Percentiles rank a stretch among this genome's conserved stretches.
Evolutionary conservation across 2,113 vertebrate genomes (phyloP).

Genomic region (Struthio camelus): DNA sequence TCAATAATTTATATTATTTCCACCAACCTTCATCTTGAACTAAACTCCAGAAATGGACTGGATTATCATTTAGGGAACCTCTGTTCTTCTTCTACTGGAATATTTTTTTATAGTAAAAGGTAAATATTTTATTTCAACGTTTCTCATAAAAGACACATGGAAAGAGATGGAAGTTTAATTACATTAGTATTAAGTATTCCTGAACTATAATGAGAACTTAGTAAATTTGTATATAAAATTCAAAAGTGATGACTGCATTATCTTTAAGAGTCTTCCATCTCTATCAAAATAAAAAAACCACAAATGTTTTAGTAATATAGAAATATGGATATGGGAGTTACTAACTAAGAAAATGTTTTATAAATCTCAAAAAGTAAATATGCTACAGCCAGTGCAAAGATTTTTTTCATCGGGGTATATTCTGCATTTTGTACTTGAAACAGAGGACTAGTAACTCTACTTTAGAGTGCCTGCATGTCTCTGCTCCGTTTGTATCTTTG

Average conservation of each 20-base stretch:
- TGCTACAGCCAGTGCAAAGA: not conserved
- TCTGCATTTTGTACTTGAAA: not conserved
- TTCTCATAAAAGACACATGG: not conserved
- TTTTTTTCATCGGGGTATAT: not conserved
- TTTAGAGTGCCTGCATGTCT: not conserved
- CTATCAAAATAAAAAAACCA: not conserved
- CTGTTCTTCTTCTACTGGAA: not conserved
- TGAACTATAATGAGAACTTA: not conserved
- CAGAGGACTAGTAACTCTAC: not conserved
- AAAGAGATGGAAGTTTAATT: not conserved
- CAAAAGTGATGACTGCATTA: not conserved
- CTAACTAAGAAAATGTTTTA: not conserved
- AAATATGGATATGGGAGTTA: not conserved
- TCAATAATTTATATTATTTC: not conserved
- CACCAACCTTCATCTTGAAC: not conserved
- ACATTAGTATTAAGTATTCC: not conserved
- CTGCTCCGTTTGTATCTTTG: constrained; percentile 15
- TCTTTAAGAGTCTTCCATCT: not conserved
- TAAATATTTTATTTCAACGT: not conserved
- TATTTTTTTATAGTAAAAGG: not conserved
- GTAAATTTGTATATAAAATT: not conserved
- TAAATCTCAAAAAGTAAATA: not conserved
- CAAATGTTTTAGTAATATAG: not conserved
- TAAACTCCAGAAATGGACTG: not conserved
- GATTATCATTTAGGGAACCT: not conserved